phyloP scores from a whole-genome alignment of 1,140 invertebrate genomes.

The Meloidogyne hapla region DNA sequence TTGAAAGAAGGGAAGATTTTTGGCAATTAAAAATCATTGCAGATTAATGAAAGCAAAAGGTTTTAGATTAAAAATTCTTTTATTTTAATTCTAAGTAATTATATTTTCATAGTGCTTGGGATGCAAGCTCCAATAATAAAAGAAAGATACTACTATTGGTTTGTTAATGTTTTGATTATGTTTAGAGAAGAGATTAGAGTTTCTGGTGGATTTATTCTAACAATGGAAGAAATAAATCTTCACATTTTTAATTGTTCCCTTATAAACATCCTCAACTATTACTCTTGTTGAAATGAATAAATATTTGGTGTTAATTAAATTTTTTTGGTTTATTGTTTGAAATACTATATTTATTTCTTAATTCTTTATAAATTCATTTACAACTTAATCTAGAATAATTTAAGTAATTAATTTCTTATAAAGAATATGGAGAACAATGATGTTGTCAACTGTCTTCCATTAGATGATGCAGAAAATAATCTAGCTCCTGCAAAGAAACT shows the following conservation, averaged over 20 bases:
- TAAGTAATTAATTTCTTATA: too few species aligned
- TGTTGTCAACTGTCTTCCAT: background rate
- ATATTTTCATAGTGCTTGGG: background rate
- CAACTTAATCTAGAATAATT: too few species aligned
- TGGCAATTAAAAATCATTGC: background rate
- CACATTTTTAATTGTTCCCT: background rate
- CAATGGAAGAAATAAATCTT: background rate
- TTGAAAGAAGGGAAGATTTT: background rate
- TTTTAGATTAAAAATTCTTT: background rate
- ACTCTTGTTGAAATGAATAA: background rate
- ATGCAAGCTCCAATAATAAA: background rate
- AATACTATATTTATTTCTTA: too few species aligned
- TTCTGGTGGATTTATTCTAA: background rate
- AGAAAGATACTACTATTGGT: background rate
- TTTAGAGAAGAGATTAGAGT: background rate
- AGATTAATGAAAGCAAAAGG: background rate
- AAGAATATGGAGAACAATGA: background rate
- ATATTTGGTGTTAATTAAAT: background rate
- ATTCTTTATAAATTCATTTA: too few species aligned
- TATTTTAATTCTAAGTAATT: background rate
- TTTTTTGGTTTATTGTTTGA: too few species aligned
- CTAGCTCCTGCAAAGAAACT: background rate
- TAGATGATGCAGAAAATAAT: background rate
- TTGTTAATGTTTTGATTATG: background rate
- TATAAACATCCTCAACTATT: background rate